phyloP scores from a whole-genome alignment of 2,113 vertebrate species.

The Nothoprocta perdicaria region DNA sequence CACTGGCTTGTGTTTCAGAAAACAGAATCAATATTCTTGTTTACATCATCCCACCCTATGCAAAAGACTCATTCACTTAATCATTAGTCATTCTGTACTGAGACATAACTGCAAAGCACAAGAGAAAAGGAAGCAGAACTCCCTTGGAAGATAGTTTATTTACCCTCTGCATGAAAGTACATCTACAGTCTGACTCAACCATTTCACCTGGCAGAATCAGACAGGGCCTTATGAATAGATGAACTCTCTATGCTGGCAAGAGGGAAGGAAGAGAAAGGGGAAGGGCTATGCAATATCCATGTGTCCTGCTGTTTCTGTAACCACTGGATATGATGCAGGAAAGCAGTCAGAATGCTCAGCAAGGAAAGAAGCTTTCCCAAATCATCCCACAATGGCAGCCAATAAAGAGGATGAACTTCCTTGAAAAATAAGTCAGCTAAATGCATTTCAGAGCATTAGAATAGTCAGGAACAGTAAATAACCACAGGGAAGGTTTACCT shows the following conservation, averaged over 20 bases:
- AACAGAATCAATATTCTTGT: not conserved
- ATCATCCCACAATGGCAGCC: not conserved
- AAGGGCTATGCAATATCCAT: not conserved
- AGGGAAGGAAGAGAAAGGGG: not conserved
- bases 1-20: not conserved
- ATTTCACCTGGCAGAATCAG: not conserved
- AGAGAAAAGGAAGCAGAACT: not conserved
- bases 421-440: not conserved
- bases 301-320: not conserved
- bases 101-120: conserved; percentile 14
- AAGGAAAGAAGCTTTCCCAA: not conserved
- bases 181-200: not conserved
- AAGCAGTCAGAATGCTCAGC: not conserved
- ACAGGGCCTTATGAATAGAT: not conserved
- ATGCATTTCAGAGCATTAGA: not conserved
- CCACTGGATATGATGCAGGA: not conserved
- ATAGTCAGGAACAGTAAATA: not conserved
- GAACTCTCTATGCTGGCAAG: not conserved
- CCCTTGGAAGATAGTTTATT: conserved; percentile 13
- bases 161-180: not conserved
- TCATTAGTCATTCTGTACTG: conserved; percentile 3
- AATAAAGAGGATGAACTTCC: not conserved
- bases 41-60: not conserved
- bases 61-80: not conserved
- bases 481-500: not conserved